phyloP scores from a whole-genome alignment of 2,888 invertebrate genomes.

The Orgyia antiqua region DNA sequence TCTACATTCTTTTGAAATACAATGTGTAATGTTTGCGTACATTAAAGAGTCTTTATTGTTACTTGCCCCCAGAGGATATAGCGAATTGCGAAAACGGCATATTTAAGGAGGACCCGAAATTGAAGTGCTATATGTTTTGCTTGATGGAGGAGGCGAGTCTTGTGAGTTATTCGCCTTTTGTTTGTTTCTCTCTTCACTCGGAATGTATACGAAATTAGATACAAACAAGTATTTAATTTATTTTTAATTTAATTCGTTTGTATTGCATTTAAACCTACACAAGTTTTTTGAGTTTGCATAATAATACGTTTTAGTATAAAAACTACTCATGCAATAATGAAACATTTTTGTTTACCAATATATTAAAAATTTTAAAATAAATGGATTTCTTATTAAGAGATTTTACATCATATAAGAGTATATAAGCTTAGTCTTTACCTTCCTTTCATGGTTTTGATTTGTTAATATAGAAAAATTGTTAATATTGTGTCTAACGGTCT shows the following conservation, averaged over 20 bases:
- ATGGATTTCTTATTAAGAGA: too few relatives aligned
- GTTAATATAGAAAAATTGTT: too few relatives aligned
- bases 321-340: too few relatives aligned
- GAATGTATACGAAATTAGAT: conserved; percentile 42
- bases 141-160: conserved; percentile 71
- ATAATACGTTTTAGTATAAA: too few relatives aligned
- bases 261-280: conserved; percentile 30
- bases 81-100: conserved; percentile 75
- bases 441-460: too few relatives aligned
- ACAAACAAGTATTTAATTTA: conserved; percentile 51
- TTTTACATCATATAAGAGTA: too few relatives aligned
- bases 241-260: conserved; percentile 45
- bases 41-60: conserved; percentile 65
- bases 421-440: too few relatives aligned
- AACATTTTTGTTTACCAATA: too few relatives aligned
- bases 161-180: conserved; percentile 61
- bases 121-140: conserved; percentile 78
- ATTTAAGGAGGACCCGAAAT: conserved; percentile 74
- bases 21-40: conserved; percentile 51
- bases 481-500: too few relatives aligned
- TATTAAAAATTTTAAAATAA: too few relatives aligned
- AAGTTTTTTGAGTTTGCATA: conserved; percentile 8
- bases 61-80: conserved; percentile 73
- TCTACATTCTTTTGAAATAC: conserved; percentile 39
- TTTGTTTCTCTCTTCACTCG: conserved; percentile 47